phyloP scores from a whole-genome alignment of 2,797 vertebrate species.

The Phataginus tricuspis region DNA sequence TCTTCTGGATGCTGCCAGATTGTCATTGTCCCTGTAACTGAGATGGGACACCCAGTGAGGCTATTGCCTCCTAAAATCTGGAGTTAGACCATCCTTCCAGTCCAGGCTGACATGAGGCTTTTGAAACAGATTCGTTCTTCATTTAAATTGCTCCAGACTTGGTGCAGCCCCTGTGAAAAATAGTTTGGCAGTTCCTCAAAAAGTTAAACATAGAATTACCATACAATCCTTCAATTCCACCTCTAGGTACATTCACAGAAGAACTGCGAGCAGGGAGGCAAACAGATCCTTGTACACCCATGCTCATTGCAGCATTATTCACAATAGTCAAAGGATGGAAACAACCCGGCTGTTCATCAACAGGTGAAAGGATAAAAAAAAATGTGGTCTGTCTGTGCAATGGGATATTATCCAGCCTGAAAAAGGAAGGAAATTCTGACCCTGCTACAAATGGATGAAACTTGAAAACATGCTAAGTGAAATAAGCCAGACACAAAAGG shows the following conservation, averaged over 20 bases:
- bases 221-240: background rate
- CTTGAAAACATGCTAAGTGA: no score
- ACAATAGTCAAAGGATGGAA: no score
- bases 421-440: no score
- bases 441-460: no score
- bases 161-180: background rate
- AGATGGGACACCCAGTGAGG: background rate
- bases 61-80: background rate
- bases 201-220: background rate
- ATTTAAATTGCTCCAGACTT: background rate
- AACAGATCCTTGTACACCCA: fast-evolving
- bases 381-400: no score
- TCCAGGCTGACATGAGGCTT: background rate
- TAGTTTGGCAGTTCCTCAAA: background rate
- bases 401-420: no score
- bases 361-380: no score
- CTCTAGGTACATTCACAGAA: background rate
- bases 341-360: no score
- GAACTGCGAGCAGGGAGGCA: background rate
- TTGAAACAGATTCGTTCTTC: background rate
- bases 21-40: background rate
- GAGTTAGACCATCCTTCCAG: background rate
- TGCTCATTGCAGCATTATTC: no score
- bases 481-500: no score
- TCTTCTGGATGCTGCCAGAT: background rate